Evolutionary conservation across 2,113 vertebrate genomes (phyloP), one percentile per base, ranked within the genome.

Genomic region (Calidris pugnax): DNA sequence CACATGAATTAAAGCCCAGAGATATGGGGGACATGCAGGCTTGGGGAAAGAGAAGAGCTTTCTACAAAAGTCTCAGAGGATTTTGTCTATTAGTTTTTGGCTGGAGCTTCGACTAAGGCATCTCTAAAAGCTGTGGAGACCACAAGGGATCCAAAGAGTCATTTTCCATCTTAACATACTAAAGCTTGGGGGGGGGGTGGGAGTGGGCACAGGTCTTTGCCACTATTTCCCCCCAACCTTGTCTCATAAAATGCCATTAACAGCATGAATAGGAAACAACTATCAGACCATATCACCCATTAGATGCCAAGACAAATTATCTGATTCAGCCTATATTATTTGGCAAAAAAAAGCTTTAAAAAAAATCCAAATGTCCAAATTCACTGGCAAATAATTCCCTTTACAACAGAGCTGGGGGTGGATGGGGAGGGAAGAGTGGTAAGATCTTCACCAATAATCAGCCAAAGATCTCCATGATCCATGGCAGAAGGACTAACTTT

Each of bases 381-480:
- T 62, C 27, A 48, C 21, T 43, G 14, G 32, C 26, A 67, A 90
- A 33, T 17, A 67, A 83, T 27, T 66, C 0, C 2, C 32, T 64
- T 63, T 27, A 62, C 12, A 84, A 26, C 68, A 66, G n/a, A 57
- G 12, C 13, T 2, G 9, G 32, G 21, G 39, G 63, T 20, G 7
- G 28, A 28, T 6, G 3, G 7, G 16, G 4, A 3, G 9, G 11
- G 3, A 17, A 19, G 37, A 4, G 8, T 2, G 6, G 12, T 10
- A 6, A 64, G 11, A 62, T 51, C 43, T 77, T 83, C 24, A 73
- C 53, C 15, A 80, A 39, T 21, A 47, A 92, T 27, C 37, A 64
- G 16, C 11, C 43, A 26, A 90, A 79, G 24, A 32, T n/a, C 50
- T 78, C 67, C 12, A 17, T 10, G 41, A 74, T 39, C 82, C 41